Base-by-base conservation (phyloP, 1,140 invertebrate genomes). In the Rhysida immarginata region DNA sequence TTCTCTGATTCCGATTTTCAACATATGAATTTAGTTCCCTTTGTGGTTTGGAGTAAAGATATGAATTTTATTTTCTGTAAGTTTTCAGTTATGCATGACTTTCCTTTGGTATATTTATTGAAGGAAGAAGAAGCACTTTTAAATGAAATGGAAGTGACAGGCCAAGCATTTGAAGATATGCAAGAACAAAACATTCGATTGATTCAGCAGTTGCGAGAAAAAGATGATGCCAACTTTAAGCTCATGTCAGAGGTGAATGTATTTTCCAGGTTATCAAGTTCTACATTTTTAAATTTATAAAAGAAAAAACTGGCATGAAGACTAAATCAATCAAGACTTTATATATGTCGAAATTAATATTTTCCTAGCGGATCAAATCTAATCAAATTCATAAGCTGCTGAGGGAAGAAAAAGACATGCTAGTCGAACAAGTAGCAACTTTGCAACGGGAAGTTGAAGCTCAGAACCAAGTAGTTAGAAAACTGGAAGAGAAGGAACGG, bases 221-320 rank as follows among this genome's bases (percentile, higher is more conserved):
- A 98, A 66, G 96, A 99, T 69, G 95, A 99, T 68, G 94, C 95
- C 2, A 99, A 99, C 72, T 97, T 99, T 65, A 99, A 99, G 72
- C 79, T 99, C 0, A 98, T 99, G 93, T 93, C 92, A 0, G 96
- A 99, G 66, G 72, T 73, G 58, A 35, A n/a, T n/a, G n/a, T n/a
- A n/a, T n/a, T n/a, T n/a, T n/a, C n/a, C n/a, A n/a, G n/a, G n/a
- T n/a, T n/a, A n/a, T n/a, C n/a, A n/a, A n/a, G n/a, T n/a, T n/a
- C n/a, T n/a, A n/a, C n/a, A n/a, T n/a, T n/a, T n/a, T n/a, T n/a
- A n/a, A n/a, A n/a, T n/a, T n/a, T n/a, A n/a, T n/a, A n/a, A n/a
- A n/a, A n/a, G n/a, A n/a, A n/a, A n/a, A n/a, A n/a, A n/a, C n/a
- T n/a, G n/a, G n/a, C n/a, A n/a, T n/a, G n/a, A n/a, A n/a, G n/a